Conservation (phyloP, 2,113 vertebrate genomes). For the Pluvialis apricaria region DNA sequence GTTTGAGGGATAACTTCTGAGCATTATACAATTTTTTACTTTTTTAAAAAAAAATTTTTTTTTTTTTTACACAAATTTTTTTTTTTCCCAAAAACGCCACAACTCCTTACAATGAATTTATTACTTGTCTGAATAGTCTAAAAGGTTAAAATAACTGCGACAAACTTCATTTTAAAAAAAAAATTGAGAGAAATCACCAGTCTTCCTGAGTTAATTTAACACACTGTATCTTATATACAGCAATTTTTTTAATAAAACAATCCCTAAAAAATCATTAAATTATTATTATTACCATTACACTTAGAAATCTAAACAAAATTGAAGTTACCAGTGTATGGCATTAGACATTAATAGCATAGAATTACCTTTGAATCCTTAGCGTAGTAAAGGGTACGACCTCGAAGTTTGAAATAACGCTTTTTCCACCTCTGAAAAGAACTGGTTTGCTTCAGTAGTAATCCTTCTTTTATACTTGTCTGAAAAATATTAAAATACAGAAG, state of each 20-base stretch:
- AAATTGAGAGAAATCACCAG: not conserved
- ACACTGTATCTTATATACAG: not conserved
- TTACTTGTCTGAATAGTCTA: not conserved
- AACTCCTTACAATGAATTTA: not conserved
- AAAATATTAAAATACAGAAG: conserved; percentile 40
- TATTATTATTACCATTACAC: not conserved
- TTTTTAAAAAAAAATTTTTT: not conserved
- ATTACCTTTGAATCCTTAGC: conserved; percentile 98
- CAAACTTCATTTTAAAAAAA: not conserved
- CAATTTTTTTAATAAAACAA: not conserved
- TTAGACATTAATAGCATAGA: not conserved
- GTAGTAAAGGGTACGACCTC: conserved; percentile 96
- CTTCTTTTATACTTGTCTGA: conserved; percentile 97
- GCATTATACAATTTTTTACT: not conserved
- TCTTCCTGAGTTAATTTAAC: not conserved
- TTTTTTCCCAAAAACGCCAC: fast-evolving
- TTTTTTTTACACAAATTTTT: no score
- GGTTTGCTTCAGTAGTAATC: conserved; percentile 95
- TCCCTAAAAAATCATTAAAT: not conserved
- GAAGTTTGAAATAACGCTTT: conserved; percentile 96
- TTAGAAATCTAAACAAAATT: not conserved
- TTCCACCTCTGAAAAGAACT: conserved; percentile 99
- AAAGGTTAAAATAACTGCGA: not conserved
- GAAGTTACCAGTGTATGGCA: not conserved
- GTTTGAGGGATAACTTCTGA: not conserved